Evolutionary conservation across 2,888 invertebrate genomes (phyloP), one percentile per base, ranked within the genome.

Genomic region (Caenorhabditis becei): DNA sequence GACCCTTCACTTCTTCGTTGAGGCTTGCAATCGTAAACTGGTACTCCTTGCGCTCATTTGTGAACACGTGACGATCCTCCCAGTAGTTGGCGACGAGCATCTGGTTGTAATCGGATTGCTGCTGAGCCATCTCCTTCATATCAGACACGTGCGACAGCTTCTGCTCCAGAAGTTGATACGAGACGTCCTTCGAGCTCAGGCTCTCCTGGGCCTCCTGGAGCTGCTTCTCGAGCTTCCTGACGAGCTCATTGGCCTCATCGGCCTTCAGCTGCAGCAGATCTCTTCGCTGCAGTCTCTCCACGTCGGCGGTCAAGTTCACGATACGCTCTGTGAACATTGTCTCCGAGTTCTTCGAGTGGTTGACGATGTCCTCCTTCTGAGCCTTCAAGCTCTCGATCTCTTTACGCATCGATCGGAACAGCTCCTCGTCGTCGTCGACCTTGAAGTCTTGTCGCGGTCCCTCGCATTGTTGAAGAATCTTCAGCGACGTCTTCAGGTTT

Each of bases 341-440:
- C 23, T 74, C 74, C 14, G 74, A 65, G 56, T 65, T 58, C 7
- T 37, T 65, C 24, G 65, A 37, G 28, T 74, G 74, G 41, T 74
- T 74, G 23, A 51, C 20, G 26, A 74, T 74, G 26, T 74, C 74
- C 23, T 74, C 74, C 65, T 74, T 74, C 35, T 74, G 74, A 0
- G 58, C 10, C 32, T 65, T 49, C 49, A 74, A 11, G 14, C 44
- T 59, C n/a, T 58, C 74, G 20, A 41, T 65, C 41, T 74, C 71
- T 11, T 54, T 54, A n/a, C 26, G 32, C 26, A 70, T 69, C 69
- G 24, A 37, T n/a, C n/a, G n/a, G n/a, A n/a, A n/a, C n/a, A n/a
- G n/a, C n/a, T n/a, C n/a, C n/a, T n/a, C n/a, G n/a, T n/a, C n/a
- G n/a, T n/a, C n/a, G n/a, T n/a, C n/a, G n/a, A n/a, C n/a, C n/a